Conservation (phyloP, 2,113 vertebrate genomes). For the Ptychochromis oligacanthus region DNA sequence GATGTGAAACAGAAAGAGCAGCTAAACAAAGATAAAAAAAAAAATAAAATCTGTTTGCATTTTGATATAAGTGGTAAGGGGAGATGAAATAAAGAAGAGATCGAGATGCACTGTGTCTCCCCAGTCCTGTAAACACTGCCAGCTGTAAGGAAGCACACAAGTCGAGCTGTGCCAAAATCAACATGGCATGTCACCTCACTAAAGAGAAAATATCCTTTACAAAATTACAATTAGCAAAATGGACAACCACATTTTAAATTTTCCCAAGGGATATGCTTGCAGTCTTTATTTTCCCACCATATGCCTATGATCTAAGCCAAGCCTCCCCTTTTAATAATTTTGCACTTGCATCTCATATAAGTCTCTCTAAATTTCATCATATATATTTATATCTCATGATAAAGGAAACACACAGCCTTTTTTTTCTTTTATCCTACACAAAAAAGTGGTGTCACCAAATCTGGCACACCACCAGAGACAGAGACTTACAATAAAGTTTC, state of each 20-base stretch:
- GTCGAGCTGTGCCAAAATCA: neutral
- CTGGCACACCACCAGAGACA: neutral
- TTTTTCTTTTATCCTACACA: neutral
- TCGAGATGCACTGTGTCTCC: neutral
- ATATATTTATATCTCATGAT: neutral
- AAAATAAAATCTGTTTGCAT: neutral
- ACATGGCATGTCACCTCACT: slow-evolving; percentile 6
- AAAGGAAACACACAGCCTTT: neutral
- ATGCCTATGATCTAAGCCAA: neutral
- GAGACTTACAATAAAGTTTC: neutral
- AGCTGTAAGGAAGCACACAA: neutral
- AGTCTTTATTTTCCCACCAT: neutral
- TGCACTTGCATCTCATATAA: neutral
- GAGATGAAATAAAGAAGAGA: neutral
- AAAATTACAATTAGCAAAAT: slow-evolving; percentile 9
- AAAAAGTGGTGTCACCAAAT: neutral
- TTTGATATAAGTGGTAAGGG: slow-evolving; percentile 2
- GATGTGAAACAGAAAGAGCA: neutral
- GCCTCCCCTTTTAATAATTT: neutral
- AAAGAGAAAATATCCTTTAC: neutral
- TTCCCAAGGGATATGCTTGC: neutral
- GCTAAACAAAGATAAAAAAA: neutral
- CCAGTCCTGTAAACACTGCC: neutral
- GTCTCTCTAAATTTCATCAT: too few species aligned
- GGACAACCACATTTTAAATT: neutral